Base-by-base conservation (phyloP, 2,113 vertebrate genomes). In the Lota lota region DNA sequence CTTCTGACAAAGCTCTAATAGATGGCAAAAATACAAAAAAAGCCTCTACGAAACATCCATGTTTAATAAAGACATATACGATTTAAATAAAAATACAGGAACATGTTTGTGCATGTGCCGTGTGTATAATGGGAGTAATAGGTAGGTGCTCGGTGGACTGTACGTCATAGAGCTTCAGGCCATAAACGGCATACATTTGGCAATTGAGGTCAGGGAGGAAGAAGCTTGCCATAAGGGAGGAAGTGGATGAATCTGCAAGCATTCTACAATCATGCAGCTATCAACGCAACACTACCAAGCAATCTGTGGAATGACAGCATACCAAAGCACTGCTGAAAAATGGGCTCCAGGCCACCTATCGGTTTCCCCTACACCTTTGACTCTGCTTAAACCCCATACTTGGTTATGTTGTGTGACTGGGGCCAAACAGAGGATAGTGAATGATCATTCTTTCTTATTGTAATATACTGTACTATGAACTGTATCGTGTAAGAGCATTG, bases 161-260 rank as follows among this genome's bases (percentile, higher is more conserved):
- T 87, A 88, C 78, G 87, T 88, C 82, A 90, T 85, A 90, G 85
- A 89, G 84, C 88, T 85, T 64, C 56, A 50, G 87, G 89, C 78
- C 73, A 67, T 69, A 81, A 80, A 69, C 78, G 69, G 70, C 82
- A 74, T 83, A 85, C 90, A 92, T 91, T 89, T 91, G 89, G 87
- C 77, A 73, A 78, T 82, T 76, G 86, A 72, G 73, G 79, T 76
- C 70, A 83, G 40, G 40, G 40, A 47, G 40, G 12, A 14, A 14
- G 83, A 50, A 64, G 75, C 75, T 63, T 22, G 71, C 74, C 68
- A 74, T 57, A 61, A 61, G 73, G 80, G 74, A 70, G 85, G 76
- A 67, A 68, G 61, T 59, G 62, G 79, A 76, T 77, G 57, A 68
- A 61, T 75, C 58, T 18, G 14, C 53, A 77, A 82, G 78, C 62